Base-by-base conservation (phyloP, 2,797 vertebrate species). In the Myotis findleyi region DNA sequence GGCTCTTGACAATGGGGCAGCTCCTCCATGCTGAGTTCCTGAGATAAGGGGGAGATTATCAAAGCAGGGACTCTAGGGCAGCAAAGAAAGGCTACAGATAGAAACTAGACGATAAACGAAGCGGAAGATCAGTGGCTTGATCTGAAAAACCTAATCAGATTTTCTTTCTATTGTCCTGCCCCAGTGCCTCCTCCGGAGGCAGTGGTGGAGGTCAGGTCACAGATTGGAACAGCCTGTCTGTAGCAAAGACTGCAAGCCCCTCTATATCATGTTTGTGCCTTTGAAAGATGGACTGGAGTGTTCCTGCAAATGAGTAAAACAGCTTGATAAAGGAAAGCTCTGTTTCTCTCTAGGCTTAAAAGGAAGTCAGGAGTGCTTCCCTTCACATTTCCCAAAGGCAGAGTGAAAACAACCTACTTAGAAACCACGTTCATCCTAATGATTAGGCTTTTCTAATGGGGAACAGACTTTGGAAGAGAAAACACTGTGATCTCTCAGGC, bases 391-490 rank as follows among this genome's bases (percentile, higher is more conserved):
- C 36, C 3, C 10, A 73, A 16, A 47, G 16, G 66, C 12, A 88
- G 64, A 91, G 38, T 33, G 36, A 79, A 89, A 87, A 88, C 6
- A 55, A 66, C 85, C 55, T 73, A 87, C 51, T 62, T 79, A 44
- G 12, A 86, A 47, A 75, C n/a, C 23, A 87, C 68, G 82, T 93
- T 76, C 71, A 81, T 66, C 66, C 44, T 93, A 81, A 86, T 62
- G 93, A 82, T 66, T 92, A 77, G 57, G 7, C 59, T 72, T 92
- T 92, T 80, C 57, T 75, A 90, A 69, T 79, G 47, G 47, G 87
- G 36, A 87, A 82, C 16, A 83, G 16, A 81, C 81, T 64, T 96
- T 75, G 44, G 13, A 85, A 94, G 68, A 90, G 21, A 71, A 88
- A 90, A 87, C 47, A 55, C 0, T 80, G 68, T 13, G 21, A 75